These are phyloP conservation scores for Epistrophe eligans DNA, from an alignment of 2,888 invertebrate species.

Conservation along the genomic window DNA sequence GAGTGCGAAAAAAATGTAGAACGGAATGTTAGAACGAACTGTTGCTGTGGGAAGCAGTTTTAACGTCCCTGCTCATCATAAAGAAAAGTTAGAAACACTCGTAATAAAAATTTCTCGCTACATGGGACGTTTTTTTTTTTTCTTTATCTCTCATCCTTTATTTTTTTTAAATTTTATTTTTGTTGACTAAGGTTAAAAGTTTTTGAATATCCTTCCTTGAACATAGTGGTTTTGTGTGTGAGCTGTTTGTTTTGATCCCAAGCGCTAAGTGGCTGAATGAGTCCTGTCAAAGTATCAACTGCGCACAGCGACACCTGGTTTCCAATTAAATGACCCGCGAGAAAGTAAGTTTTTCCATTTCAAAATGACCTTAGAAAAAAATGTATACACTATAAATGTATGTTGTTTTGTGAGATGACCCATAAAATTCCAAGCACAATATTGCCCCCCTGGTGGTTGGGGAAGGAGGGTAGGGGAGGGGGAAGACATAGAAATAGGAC, in stretches of 20 bases:
- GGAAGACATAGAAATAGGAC: slow-evolving; percentile 1
- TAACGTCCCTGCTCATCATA: slow-evolving; percentile 23
- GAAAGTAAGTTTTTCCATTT: slow-evolving; percentile 52
- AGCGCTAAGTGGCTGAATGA: slow-evolving; percentile 72
- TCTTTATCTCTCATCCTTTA: slow-evolving; percentile 32
- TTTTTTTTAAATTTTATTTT: slow-evolving; percentile 21
- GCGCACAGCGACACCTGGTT: slow-evolving; percentile 64
- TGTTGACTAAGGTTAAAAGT: slow-evolving; percentile 63
- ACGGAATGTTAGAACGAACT: slow-evolving; percentile 60
- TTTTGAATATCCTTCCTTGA: slow-evolving; percentile 53
- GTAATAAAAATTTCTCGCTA: slow-evolving; percentile 68
- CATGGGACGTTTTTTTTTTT: slow-evolving; percentile 35
- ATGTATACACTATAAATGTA: not conserved
- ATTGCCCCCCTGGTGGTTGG: slow-evolving; percentile 52
- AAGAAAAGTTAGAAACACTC: slow-evolving; percentile 49
- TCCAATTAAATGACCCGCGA: slow-evolving; percentile 70
- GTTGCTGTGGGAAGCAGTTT: slow-evolving; percentile 58
- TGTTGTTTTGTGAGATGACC: slow-evolving; percentile 40
- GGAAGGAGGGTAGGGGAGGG: not conserved
- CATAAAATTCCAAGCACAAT: slow-evolving; percentile 59
- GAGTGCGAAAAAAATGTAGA: slow-evolving; percentile 14
- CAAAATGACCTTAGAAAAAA: slow-evolving; percentile 64
- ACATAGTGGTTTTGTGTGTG: slow-evolving; percentile 21
- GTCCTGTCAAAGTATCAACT: slow-evolving; percentile 58
- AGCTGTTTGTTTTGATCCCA: slow-evolving; percentile 47